Evolutionary conservation across 2,888 invertebrate genomes (phyloP).

Genomic region (Odontocerum albicorne): DNA sequence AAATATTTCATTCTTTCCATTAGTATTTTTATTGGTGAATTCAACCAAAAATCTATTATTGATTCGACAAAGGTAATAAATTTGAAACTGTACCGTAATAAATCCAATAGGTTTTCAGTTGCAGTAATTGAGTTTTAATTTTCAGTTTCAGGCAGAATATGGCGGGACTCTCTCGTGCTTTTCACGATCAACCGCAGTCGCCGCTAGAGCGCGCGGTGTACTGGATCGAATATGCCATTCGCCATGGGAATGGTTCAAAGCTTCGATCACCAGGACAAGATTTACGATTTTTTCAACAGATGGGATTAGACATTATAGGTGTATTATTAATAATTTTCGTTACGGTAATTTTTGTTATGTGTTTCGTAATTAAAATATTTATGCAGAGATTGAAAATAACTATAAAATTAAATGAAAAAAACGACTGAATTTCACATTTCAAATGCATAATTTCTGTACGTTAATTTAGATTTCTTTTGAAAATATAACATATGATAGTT

Average conservation of each 20-base stretch:
- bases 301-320: constrained; percentile 13
- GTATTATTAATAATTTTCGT: no score
- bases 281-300: constrained; percentile 8
- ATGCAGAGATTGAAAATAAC: no score
- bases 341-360: no score
- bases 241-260: constrained; percentile 12
- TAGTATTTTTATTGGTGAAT: no score
- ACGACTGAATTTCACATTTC: no score
- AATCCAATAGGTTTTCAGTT: neutral
- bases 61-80: neutral
- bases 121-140: neutral
- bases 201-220: constrained; percentile 32
- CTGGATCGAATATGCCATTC: constrained; percentile 30
- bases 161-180: constrained; percentile 11
- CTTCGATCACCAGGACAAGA: constrained; percentile 30
- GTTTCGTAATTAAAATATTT: no score
- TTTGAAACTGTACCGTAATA: no score
- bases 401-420: no score
- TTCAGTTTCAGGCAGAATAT: constrained; percentile 27
- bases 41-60: neutral
- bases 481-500: no score
- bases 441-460: no score
- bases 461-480: no score
- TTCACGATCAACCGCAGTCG: constrained; percentile 30
- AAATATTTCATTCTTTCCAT: neutral